Percentiles rank a stretch among this genome's conserved stretches.
Evolutionary conservation across 2,797 vertebrate genomes (phyloP).

Genomic region (Paguma larvata): DNA sequence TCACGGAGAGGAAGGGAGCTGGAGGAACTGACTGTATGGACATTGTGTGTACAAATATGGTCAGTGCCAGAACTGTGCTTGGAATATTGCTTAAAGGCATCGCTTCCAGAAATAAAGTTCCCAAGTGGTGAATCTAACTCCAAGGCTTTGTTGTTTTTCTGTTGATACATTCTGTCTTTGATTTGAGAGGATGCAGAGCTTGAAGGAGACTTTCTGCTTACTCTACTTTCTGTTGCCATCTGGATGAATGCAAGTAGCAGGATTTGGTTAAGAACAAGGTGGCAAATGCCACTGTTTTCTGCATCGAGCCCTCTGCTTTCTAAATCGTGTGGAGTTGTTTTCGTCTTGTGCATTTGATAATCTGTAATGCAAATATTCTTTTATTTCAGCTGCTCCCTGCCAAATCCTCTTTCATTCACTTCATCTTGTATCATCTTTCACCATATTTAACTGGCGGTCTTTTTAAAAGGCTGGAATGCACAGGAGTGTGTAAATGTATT

Average conservation of each 20-base stretch:
- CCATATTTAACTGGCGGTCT: neutral
- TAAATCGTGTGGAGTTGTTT: neutral
- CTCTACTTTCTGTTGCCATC: neutral
- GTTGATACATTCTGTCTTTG: neutral
- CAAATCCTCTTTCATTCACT: neutral
- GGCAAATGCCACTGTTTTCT: neutral
- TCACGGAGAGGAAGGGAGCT: neutral
- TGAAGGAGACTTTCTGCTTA: neutral
- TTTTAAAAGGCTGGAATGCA: neutral
- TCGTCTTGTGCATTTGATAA: neutral
- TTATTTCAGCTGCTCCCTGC: neutral
- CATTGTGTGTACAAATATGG: too few relatives aligned
- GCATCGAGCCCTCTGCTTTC: neutral
- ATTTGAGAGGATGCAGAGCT: neutral
- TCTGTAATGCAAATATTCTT: neutral
- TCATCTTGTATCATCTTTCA: neutral
- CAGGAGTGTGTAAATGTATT: neutral
- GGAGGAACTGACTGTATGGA: neutral
- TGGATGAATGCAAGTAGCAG: neutral
- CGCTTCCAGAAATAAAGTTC: neutral
- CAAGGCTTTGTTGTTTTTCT: neutral
- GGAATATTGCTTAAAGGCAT: neutral
- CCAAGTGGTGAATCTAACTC: neutral
- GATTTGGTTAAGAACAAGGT: neutral
- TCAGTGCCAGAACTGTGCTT: neutral